Evolutionary conservation across 2,113 vertebrate genomes (phyloP).

Genomic region (Epinephelus fuscoguttatus): DNA sequence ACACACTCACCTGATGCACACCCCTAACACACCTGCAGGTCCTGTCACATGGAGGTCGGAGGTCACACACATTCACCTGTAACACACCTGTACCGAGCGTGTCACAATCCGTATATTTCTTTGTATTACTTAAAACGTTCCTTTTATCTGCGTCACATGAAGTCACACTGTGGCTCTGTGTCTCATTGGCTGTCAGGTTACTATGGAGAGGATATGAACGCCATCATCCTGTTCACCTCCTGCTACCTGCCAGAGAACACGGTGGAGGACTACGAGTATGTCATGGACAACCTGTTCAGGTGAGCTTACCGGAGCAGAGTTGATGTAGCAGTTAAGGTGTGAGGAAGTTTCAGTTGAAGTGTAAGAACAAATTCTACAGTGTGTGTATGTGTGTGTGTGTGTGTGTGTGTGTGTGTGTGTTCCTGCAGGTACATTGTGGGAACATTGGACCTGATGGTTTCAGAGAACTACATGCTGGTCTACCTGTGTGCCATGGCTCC

Average conservation of each 20-base stretch:
- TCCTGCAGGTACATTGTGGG: constrained; percentile 87
- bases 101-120: neutral
- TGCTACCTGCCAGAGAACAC: constrained; percentile 88
- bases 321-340: neutral
- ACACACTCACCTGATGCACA: neutral
- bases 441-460: constrained; percentile 88
- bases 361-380: neutral
- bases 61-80: constrained; percentile 52
- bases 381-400: constrained; percentile 13
- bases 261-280: constrained; percentile 85
- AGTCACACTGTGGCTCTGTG: neutral
- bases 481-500: constrained; percentile 86
- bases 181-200: constrained; percentile 82
- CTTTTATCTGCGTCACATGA: neutral
- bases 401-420: constrained; percentile 7
- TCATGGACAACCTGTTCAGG: constrained; percentile 93
- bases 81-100: neutral
- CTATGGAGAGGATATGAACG: constrained; percentile 86
- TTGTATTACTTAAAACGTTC: too few species aligned
- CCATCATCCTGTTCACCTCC: constrained; percentile 87
- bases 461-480: constrained; percentile 88
- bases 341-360: too few species aligned
- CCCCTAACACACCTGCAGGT: constrained; percentile 79
- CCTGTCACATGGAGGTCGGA: constrained; percentile 89
- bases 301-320: constrained; percentile 42